Base-by-base conservation (phyloP, 2,888 invertebrate species). In the Plemyria rubiginata region DNA sequence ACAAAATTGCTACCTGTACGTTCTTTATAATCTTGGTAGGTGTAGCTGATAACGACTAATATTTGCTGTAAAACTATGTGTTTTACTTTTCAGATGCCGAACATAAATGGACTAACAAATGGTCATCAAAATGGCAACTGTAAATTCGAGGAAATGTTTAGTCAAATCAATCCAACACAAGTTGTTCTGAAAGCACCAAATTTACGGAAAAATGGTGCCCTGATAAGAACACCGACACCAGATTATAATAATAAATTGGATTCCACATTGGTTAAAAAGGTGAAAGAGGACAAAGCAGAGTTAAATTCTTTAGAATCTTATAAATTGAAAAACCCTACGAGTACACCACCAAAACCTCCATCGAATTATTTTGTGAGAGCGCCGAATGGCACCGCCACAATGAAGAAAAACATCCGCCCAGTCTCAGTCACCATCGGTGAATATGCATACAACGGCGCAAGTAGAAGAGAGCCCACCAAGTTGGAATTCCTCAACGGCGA, bases 281-380 rank as follows among this genome's bases (percentile, higher is more conserved):
- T 76, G 12, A 90, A 86, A 72, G 86, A 89, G 52, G 95, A 95
- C 65, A 93, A 94, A 40, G 96, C 95, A 11, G 96, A 96, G 84
- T 94, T 96, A 92, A 95, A 96, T 76, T 96, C 96, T 22, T 87
- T 96, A 72, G 96, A 96, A 82, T 96, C 96, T 5, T 96, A 95
- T 84, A 95, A 95, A 77, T 81, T 96, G 70, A 95, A 95, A 70
- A 95, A 95, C 78, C 94, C 95, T 28, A 88, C 93, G 4, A 94
- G 93, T 62, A 87, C 93, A 28, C 92, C 90, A 61, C 95, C 95
- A 46, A 95, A 94, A 76, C 96, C 96, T 8, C 96, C 96, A 13
- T 92, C 94, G 29, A 94, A 94, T 54, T 96, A 96, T 80, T 96
- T 96, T 80, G 92, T 94, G 68, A 93, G 87, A 81, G 94, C 87